These are phyloP conservation scores for Drosophila paramelanica DNA, from an alignment of 2,888 invertebrate genomes.

Conservation along the genomic window DNA sequence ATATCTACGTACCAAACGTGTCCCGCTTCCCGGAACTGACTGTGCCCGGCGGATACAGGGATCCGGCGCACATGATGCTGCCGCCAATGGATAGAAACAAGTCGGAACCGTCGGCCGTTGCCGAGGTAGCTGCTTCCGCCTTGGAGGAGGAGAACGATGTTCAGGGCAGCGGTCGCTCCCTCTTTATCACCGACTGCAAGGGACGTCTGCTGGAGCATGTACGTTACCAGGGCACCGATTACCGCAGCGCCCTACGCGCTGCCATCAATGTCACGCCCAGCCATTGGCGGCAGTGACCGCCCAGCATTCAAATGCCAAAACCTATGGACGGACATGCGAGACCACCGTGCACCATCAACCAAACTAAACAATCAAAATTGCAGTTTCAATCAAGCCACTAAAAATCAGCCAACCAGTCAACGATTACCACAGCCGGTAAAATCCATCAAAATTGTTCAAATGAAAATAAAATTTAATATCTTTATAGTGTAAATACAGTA, in stretches of 20 bases:
- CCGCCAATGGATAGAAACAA: background rate
- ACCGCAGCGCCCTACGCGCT: conserved; percentile 51
- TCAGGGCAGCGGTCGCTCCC: conserved; percentile 37
- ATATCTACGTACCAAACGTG: conserved; percentile 43
- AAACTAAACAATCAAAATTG: conserved; percentile 14
- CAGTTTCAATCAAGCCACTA: conserved; percentile 19
- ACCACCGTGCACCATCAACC: background rate
- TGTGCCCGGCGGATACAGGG: conserved; percentile 10
- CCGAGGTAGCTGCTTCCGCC: conserved; percentile 9
- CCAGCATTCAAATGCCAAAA: background rate
- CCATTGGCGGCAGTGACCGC: conserved; percentile 3
- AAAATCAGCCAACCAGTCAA: background rate
- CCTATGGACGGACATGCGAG: background rate
- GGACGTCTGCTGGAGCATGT: conserved; percentile 56
- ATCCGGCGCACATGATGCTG: conserved; percentile 14
- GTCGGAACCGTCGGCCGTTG: background rate
- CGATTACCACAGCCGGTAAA: background rate
- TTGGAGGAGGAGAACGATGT: conserved; percentile 13
- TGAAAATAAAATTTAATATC: background rate
- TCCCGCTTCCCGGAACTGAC: conserved; percentile 50
- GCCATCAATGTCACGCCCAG: conserved; percentile 14
- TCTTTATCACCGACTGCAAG: conserved; percentile 45
- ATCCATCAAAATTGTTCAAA: conserved; percentile 1
- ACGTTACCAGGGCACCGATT: conserved; percentile 55
- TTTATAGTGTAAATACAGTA: background rate